Evolutionary conservation across 2,797 vertebrate genomes (phyloP), one percentile per base, ranked within the genome.

Genomic region (Megalops cyprinoides): DNA sequence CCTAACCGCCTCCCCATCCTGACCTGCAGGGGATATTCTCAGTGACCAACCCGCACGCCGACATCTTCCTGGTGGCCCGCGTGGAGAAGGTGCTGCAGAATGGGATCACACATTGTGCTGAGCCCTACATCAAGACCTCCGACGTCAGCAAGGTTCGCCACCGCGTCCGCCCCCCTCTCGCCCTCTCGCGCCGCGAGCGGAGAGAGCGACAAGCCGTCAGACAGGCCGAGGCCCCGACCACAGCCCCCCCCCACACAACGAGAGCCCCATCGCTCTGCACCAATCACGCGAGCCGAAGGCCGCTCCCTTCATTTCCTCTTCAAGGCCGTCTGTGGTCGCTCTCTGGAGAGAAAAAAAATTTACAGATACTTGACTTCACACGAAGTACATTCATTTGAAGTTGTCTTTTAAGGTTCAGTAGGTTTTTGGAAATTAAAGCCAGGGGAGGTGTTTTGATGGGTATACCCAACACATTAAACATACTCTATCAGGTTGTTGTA

Each of bases 21-120:
- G 85, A 31, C 79, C 55, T 82, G 0, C 88, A 99, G 98, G 97
- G 96, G 0, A 94, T 99, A 88, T 99, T 99, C 89, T 99, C 97
- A 0, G 97, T 98, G 82, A 97, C 96, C 0, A 95, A 97, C 89
- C 97, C 98, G 0, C 96, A 99, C 0, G 86, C 93, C 0, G 97
- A 99, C 84, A 96, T 99, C 89, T 98, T 97, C 88, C 94, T 99
- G 82, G 95, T 99, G 81, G 97, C 94, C 0, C 95, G 97, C 0
- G 94, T 99, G 74, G 98, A 99, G 91, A 99, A 99, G 88, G 97
- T 99, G 53, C 88, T 99, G n/a, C 98, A 99, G 90, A 98, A 98
- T 31, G 98, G 96, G 88, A 99, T 99, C 42, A 94, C 97, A 0
- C 97, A 98, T 91, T 97, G 97, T 1, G 95, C 95, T 0, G 98